phyloP scores from a whole-genome alignment of 1,140 invertebrate genomes.

The Monomorium pharaonis region DNA sequence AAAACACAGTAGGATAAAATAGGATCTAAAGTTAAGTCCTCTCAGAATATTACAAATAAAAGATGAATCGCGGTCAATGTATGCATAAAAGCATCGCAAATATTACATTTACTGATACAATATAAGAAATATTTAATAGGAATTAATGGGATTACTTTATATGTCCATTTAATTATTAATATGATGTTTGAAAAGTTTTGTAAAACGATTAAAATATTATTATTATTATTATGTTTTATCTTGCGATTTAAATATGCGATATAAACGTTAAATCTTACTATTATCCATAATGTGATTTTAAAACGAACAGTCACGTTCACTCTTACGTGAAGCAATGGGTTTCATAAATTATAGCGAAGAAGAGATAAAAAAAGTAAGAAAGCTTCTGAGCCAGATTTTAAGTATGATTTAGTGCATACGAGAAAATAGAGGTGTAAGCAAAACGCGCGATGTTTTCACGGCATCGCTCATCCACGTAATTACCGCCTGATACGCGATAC shows the following conservation, averaged over 20 bases:
- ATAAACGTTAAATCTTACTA: neutral
- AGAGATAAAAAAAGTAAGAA: neutral
- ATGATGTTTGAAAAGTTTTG: no score
- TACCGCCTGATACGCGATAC: constrained; percentile 55
- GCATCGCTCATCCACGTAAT: constrained; percentile 69
- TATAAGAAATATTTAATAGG: neutral
- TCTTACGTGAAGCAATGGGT: constrained; percentile 23
- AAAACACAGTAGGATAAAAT: neutral
- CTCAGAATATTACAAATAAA: constrained; percentile 10
- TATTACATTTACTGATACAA: neutral
- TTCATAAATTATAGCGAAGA: constrained; percentile 16
- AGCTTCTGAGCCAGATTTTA: constrained; percentile 34
- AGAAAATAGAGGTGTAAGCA: constrained; percentile 63
- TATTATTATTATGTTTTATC: neutral
- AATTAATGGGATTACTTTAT: no score
- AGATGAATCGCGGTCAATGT: constrained; percentile 3
- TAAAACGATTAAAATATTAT: neutral
- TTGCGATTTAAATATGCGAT: neutral
- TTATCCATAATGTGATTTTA: neutral
- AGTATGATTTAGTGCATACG: constrained; percentile 69
- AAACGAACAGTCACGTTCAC: neutral
- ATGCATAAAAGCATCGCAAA: neutral
- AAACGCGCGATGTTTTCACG: constrained; percentile 61
- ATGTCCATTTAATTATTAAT: neutral
- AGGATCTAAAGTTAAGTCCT: constrained; percentile 23